Evolutionary conservation across 2,113 vertebrate genomes (phyloP).

Genomic region (Mohoua ochrocephala): DNA sequence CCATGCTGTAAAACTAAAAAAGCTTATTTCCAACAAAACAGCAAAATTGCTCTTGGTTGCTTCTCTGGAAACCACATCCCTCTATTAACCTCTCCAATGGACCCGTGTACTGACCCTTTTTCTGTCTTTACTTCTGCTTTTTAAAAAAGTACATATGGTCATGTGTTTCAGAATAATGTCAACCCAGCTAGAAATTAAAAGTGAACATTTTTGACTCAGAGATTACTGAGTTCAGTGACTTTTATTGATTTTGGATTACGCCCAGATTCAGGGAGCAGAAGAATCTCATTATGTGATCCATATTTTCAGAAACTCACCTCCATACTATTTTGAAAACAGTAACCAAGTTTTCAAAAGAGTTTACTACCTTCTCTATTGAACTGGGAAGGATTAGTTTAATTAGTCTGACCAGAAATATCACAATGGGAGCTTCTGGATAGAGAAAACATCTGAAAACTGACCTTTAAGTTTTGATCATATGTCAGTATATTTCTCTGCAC

Average conservation of each 20-base stretch:
- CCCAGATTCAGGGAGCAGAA: not conserved
- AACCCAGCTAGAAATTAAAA: not conserved
- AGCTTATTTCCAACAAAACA: not conserved
- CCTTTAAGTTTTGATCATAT: not conserved
- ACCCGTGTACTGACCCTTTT: not conserved
- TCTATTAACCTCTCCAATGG: not conserved
- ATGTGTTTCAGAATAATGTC: not conserved
- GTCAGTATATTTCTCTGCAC: not conserved
- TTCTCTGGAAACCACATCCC: not conserved
- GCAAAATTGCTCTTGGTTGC: accelerated
- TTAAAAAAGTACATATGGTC: not conserved
- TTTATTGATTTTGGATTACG: not conserved
- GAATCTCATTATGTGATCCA: not conserved
- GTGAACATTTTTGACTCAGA: not conserved
- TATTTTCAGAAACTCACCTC: not conserved
- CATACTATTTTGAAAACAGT: not conserved
- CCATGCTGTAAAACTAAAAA: not conserved
- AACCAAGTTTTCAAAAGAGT: not conserved
- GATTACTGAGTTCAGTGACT: not conserved
- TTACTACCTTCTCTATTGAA: not conserved
- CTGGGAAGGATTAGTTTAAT: too few relatives aligned
- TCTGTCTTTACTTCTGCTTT: not conserved
- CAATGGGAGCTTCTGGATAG: not conserved
- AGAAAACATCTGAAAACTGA: not conserved
- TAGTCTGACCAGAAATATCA: not conserved